Conservation (phyloP, 2,797 vertebrate species). For the Rhinophrynus dorsalis region DNA sequence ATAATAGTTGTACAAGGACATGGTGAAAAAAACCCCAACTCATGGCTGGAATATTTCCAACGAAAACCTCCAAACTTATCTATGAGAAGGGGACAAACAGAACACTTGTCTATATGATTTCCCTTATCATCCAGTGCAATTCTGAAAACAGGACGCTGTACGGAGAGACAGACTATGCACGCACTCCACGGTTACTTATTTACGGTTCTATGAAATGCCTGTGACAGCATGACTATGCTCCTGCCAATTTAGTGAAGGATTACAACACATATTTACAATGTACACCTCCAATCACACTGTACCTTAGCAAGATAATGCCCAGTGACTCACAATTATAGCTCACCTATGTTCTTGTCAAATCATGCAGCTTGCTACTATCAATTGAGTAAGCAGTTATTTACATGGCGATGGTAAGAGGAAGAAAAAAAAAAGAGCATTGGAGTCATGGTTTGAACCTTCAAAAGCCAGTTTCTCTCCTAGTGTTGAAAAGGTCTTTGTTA, state of each 20-base stretch:
- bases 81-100: too few relatives aligned
- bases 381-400: constrained; percentile 5
- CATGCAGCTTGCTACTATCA: background rate
- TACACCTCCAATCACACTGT: background rate
- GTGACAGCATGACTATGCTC: background rate
- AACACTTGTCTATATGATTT: too few relatives aligned
- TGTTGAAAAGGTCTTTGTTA: too few relatives aligned
- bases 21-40: too few relatives aligned
- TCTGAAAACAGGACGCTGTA: too few relatives aligned
- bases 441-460: background rate
- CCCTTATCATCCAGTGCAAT: too few relatives aligned
- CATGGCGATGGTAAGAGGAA: too few relatives aligned
- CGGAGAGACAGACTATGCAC: background rate
- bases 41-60: too few relatives aligned
- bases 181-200: background rate
- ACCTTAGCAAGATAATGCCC: constrained; percentile 18
- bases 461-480: background rate
- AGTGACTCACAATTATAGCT: constrained; percentile 28
- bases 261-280: constrained; percentile 27
- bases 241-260: background rate
- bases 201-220: background rate
- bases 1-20: too few relatives aligned
- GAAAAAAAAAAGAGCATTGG: too few relatives aligned
- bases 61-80: too few relatives aligned
- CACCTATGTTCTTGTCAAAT: constrained; percentile 16